These are phyloP conservation scores for Athene cunicularia DNA, from an alignment of 2,113 vertebrate species.

Conservation along the genomic window DNA sequence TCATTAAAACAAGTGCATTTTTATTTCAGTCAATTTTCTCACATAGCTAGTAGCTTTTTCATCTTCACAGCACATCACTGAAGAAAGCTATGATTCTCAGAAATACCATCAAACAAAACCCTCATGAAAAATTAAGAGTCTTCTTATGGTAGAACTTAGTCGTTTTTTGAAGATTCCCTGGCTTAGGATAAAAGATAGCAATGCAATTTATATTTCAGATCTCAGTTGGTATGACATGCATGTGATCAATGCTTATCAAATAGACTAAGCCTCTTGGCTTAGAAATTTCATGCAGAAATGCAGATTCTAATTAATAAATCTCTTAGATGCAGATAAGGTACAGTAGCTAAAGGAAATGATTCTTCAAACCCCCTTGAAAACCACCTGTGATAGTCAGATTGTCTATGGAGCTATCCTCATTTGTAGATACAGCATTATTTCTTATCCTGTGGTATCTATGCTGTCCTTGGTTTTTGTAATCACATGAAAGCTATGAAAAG, in stretches of 20 bases:
- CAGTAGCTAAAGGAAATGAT: not conserved
- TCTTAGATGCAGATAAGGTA: not conserved
- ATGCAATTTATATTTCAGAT: not conserved
- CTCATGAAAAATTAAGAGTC: not conserved
- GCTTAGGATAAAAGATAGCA: not conserved
- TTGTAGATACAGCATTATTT: not conserved
- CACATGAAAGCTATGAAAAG: not conserved
- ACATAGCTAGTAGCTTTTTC: not conserved
- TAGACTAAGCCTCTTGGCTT: not conserved
- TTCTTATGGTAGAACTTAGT: not conserved
- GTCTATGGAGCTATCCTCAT: not conserved
- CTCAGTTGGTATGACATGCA: not conserved
- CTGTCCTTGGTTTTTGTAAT: not conserved
- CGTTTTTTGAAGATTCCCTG: not conserved
- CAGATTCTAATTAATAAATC: not conserved
- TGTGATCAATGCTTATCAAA: not conserved
- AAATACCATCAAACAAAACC: not conserved
- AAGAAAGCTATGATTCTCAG: not conserved
- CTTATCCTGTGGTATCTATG: not conserved
- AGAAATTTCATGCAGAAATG: not conserved
- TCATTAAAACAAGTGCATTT: not conserved
- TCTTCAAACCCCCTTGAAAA: not conserved
- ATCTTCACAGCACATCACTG: not conserved
- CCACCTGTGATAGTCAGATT: not conserved
- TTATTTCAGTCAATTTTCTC: not conserved